phyloP scores from a whole-genome alignment of 2,888 invertebrate genomes.

The Monoplex corrugatus region DNA sequence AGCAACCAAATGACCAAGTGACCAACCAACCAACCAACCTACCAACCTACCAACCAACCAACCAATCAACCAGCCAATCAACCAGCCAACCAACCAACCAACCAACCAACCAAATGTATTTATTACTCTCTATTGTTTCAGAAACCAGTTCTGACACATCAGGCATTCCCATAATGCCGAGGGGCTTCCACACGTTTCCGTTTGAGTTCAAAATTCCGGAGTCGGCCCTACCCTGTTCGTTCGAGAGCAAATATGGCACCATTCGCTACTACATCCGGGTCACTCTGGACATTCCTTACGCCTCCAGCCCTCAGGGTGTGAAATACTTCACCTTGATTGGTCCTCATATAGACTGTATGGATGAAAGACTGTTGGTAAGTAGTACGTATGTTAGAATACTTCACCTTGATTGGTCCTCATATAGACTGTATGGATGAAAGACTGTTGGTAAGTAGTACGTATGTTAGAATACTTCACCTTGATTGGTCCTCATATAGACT shows the following conservation, averaged over 20 bases:
- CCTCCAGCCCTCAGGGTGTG: conserved; percentile 90
- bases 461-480: conserved; percentile 91
- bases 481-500: conserved; percentile 90
- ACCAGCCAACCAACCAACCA: no score
- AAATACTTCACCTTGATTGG: conserved; percentile 91
- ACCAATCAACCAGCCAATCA: no score
- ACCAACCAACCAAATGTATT: no score
- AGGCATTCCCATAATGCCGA: conserved; percentile 85
- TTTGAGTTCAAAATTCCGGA: conserved; percentile 89
- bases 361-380: conserved; percentile 88
- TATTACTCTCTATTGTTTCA: background rate
- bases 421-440: conserved; percentile 91
- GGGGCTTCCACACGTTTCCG: conserved; percentile 88
- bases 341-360: conserved; percentile 91
- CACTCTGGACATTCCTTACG: conserved; percentile 89
- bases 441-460: conserved; percentile 86
- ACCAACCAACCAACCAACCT: no score
- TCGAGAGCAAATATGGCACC: conserved; percentile 88
- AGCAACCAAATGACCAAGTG: no score
- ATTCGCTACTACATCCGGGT: conserved; percentile 86
- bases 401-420: conserved; percentile 90
- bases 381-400: conserved; percentile 80
- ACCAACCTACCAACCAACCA: no score
- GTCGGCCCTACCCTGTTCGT: conserved; percentile 88
- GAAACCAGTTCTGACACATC: conserved; percentile 58